Evolutionary conservation across 2,797 vertebrate species (phyloP).

Genomic region (Enoplosus armatus): DNA sequence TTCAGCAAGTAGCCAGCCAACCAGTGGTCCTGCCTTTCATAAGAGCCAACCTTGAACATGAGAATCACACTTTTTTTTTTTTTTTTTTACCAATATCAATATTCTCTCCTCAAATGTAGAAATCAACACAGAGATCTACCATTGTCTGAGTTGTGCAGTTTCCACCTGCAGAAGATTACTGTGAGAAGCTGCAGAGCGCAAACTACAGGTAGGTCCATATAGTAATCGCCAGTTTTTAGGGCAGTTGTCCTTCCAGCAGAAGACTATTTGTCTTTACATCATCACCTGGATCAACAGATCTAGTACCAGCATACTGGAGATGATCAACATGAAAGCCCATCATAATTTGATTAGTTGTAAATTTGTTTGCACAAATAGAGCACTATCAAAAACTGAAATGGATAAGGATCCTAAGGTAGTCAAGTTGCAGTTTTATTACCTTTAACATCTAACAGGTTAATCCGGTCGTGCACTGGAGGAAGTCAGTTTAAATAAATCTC

Average conservation of each 20-base stretch:
- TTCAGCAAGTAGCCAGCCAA: neutral
- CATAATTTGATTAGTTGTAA: no score
- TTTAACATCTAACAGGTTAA: neutral
- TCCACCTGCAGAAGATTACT: neutral
- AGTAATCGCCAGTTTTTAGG: no score
- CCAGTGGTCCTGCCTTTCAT: neutral
- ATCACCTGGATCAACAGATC: no score
- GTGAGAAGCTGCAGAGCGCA: neutral
- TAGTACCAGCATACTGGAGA: neutral
- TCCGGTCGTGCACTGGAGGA: neutral
- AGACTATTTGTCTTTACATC: no score
- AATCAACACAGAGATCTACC: neutral
- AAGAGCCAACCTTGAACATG: neutral
- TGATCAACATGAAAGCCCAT: no score
- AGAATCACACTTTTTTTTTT: neutral
- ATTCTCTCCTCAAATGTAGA: neutral
- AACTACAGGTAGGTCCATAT: neutral
- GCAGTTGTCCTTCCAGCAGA: no score
- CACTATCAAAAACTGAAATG: no score
- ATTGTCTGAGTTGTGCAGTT: neutral
- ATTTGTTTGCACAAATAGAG: neutral
- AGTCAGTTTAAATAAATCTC: slow-evolving; percentile 15
- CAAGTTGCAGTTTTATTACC: neutral
- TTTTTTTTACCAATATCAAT: no score
- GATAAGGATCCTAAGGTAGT: neutral